These are phyloP conservation scores for Litoditis marina DNA, from an alignment of 2,888 invertebrate species.

Conservation along the genomic window DNA sequence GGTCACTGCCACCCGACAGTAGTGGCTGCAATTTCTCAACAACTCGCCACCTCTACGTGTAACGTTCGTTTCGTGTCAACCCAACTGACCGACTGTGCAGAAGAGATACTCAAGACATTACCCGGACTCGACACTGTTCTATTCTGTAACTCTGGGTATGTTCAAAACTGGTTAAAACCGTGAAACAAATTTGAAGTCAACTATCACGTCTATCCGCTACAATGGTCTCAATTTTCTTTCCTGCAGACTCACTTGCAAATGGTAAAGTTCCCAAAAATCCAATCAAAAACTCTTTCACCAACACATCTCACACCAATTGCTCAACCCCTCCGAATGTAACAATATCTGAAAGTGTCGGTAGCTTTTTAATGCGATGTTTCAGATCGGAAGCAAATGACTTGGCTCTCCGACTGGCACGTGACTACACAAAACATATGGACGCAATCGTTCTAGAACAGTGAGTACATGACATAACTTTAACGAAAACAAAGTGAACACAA, in stretches of 20 bases:
- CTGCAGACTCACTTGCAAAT: too few relatives aligned
- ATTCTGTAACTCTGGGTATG: constrained; percentile 88
- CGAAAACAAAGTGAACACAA: too few relatives aligned
- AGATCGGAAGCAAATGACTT: constrained; percentile 95
- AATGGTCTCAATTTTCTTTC: too few relatives aligned
- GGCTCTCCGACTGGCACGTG: constrained; percentile 82
- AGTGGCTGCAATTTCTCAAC: constrained; percentile 82
- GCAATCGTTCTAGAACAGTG: constrained; percentile 93
- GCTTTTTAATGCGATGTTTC: constrained; percentile 19
- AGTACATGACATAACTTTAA: constrained; percentile 64
- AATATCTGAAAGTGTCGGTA: too few relatives aligned
- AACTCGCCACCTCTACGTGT: constrained; percentile 86
- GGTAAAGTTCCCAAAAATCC: too few relatives aligned
- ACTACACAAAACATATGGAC: constrained; percentile 83
- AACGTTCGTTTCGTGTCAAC: constrained; percentile 95
- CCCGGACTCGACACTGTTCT: constrained; percentile 88
- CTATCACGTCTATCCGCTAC: too few relatives aligned
- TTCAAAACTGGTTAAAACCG: too few relatives aligned
- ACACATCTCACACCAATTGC: too few relatives aligned
- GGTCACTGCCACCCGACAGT: constrained; percentile 96
- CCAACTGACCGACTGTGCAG: constrained; percentile 85
- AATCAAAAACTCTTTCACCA: too few relatives aligned
- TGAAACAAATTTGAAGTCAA: not conserved
- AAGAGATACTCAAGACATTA: constrained; percentile 75
- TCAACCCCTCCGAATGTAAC: too few relatives aligned